Base-by-base conservation (phyloP, 2,797 vertebrate species). In the Periparus ater region DNA sequence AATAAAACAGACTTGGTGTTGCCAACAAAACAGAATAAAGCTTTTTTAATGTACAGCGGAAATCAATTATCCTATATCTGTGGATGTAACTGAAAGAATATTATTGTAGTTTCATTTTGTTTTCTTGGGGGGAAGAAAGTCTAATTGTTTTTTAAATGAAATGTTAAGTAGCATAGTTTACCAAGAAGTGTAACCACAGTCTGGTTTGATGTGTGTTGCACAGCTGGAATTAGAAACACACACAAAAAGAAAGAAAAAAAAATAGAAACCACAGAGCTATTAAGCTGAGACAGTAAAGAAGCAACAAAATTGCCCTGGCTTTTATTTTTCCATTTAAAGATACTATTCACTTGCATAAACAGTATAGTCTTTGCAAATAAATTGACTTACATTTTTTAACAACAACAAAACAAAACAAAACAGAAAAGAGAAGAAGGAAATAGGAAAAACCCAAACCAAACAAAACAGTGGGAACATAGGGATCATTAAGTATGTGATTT, bases 191-290 rank as follows among this genome's bases (percentile, higher is more conserved):
- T 94, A 95, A 95, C 95, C 96, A 89, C 94, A 96, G 89, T 88
- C 85, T 93, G 86, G 91, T 93, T 97, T 94, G 96, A 96, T 97
- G 94, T 95, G 94, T 96, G 82, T 91, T 91, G 86, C 93, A 95
- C 93, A 97, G 97, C 96, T 97, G 97, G 96, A 96, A 96, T 93
- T 83, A 95, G 95, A 97, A 96, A 95, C 47, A 66, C 68, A 83
- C 75, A 88, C 79, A 85, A 74, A 94, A 88, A 60, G 29, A 82
- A 75, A 83, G 47, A 51, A 82, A 80, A 82, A 76, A 91, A 73
- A 88, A 29, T 50, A 73, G 57, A 96, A 96, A 95, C 95, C 96
- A 92, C 89, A 93, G 74, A 90, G 79, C 75, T 94, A 93, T 97
- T 96, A 97, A 93, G 81, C 88, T 92, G 95, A 97, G 94, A 96